Conservation (phyloP, 2,888 invertebrate genomes). For the Nomada goodeniana region DNA sequence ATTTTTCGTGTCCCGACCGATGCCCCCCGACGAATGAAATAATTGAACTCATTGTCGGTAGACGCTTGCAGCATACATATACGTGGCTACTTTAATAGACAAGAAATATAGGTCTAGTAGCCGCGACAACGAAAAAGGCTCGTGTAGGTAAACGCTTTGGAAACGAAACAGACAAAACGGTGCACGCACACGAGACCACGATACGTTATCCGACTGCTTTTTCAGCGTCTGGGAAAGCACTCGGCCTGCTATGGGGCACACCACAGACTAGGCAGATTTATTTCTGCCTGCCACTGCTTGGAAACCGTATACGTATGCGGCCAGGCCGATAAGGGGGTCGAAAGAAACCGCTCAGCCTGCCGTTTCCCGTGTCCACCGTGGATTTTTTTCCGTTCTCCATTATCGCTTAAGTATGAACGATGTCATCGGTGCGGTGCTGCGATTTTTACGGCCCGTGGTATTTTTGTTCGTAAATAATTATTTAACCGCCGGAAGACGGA, state of each 20-base stretch:
- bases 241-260: constrained; percentile 38
- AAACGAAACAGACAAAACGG: constrained; percentile 5
- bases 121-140: neutral
- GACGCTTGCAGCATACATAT: neutral
- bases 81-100: too few species aligned
- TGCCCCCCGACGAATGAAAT: neutral
- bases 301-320: constrained; percentile 50
- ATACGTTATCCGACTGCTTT: constrained; percentile 64
- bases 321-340: constrained; percentile 44
- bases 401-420: neutral
- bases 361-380: neutral
- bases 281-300: constrained; percentile 56
- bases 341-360: constrained; percentile 32
- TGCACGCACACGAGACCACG: constrained; percentile 35
- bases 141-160: constrained; percentile 9
- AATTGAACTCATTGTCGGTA: neutral
- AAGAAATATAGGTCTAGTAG: neutral
- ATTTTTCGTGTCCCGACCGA: too few species aligned
- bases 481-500: too few species aligned
- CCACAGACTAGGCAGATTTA: constrained; percentile 64
- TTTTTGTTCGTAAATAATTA: too few species aligned
- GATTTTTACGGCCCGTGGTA: too few species aligned
- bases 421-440: neutral
- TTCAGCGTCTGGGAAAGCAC: constrained; percentile 69
- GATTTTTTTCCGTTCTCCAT: neutral